phyloP scores from a whole-genome alignment of 2,113 vertebrate species.

The Bufo bufo region DNA sequence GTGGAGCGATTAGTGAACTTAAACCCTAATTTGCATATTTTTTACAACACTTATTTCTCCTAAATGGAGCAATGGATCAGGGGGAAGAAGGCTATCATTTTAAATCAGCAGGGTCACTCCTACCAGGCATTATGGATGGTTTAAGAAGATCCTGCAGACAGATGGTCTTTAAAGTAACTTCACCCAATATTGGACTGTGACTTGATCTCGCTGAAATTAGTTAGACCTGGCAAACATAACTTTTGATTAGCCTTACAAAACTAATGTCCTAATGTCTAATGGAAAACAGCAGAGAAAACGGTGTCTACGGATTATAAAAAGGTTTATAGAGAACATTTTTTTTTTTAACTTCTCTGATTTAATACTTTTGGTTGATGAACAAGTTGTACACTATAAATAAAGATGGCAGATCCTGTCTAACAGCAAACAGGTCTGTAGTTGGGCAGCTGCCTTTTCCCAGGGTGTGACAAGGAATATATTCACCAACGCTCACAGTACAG shows the following conservation, averaged over 20 bases:
- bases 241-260: not conserved
- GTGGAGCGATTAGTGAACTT: too few species aligned
- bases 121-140: too few species aligned
- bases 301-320: not conserved
- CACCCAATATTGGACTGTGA: too few species aligned
- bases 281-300: not conserved
- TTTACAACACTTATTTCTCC: too few species aligned
- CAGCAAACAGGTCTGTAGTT: slow-evolving; percentile 23
- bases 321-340: not conserved
- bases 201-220: not conserved
- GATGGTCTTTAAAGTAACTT: too few species aligned
- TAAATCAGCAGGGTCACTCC: too few species aligned
- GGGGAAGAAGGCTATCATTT: too few species aligned
- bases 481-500: not conserved
- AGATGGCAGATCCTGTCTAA: slow-evolving; percentile 10
- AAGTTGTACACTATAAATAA: slow-evolving; percentile 10
- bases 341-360: not conserved
- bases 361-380: not conserved
- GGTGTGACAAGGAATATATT: slow-evolving; percentile 11
- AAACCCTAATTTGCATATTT: too few species aligned
- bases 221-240: not conserved
- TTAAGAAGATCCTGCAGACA: too few species aligned
- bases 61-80: too few species aligned
- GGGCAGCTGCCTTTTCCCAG: slow-evolving; percentile 22
- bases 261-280: not conserved